Evolutionary conservation across 2,888 invertebrate genomes (phyloP).

Genomic region (Orthonychiurus folsomi): DNA sequence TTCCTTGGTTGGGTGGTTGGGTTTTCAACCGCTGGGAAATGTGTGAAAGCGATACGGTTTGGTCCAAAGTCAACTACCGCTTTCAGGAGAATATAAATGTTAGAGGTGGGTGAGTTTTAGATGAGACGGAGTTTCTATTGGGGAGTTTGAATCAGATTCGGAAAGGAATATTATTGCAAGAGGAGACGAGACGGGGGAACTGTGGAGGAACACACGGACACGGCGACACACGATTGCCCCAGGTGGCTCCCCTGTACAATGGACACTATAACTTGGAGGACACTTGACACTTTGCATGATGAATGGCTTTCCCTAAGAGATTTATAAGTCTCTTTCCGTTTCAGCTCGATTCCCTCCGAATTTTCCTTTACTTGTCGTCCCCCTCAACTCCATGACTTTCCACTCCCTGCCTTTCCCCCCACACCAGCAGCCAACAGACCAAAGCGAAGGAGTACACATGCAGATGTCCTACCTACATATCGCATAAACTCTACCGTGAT

Average conservation of each 20-base stretch:
- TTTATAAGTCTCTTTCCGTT: slow-evolving; percentile 41
- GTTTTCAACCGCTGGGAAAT: too few species aligned
- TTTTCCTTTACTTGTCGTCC: slow-evolving; percentile 20
- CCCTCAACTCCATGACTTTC: not conserved
- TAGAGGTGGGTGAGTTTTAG: not conserved
- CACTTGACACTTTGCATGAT: slow-evolving; percentile 41
- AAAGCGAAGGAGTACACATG: not conserved
- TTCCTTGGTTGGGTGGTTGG: too few species aligned
- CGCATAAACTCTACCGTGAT: slow-evolving; percentile 4
- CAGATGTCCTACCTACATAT: slow-evolving; percentile 5
- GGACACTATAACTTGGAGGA: slow-evolving; percentile 38
- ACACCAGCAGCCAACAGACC: not conserved
- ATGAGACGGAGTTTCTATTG: not conserved
- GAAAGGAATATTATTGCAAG: not conserved
- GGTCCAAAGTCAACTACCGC: too few species aligned
- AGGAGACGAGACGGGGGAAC: not conserved
- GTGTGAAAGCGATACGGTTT: slow-evolving; percentile 2
- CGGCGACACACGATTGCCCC: slow-evolving; percentile 41
- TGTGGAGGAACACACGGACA: slow-evolving; percentile 20
- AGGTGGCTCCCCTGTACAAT: slow-evolving; percentile 40
- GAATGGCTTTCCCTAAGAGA: slow-evolving; percentile 41
- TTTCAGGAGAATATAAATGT: too few species aligned
- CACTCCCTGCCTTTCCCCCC: not conserved
- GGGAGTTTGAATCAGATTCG: not conserved
- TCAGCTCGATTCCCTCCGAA: slow-evolving; percentile 38